Evolutionary conservation across 2,113 vertebrate genomes (phyloP).

Genomic region (Enhydra lutris): DNA sequence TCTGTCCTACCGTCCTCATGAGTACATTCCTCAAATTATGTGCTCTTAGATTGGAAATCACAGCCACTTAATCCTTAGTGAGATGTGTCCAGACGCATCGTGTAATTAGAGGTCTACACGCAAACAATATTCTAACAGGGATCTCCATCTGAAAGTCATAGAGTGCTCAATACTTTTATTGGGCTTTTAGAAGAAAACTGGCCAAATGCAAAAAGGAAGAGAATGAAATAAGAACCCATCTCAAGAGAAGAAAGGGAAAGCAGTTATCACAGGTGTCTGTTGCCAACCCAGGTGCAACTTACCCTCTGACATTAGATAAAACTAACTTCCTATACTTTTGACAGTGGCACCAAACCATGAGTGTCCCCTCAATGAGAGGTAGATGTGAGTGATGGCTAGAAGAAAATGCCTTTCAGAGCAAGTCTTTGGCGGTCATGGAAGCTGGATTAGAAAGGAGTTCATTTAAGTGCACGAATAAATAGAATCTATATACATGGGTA

Average conservation of each 20-base stretch:
- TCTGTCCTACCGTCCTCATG: background rate
- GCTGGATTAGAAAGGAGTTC: slow-evolving; percentile 48
- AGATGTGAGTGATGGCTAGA: slow-evolving; percentile 12
- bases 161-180: background rate
- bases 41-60: background rate
- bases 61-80: background rate
- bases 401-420: slow-evolving; percentile 42
- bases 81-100: background rate
- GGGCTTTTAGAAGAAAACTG: slow-evolving; percentile 1
- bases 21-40: background rate
- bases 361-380: background rate
- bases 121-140: background rate
- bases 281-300: background rate
- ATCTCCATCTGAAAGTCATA: background rate
- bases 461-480: slow-evolving; percentile 49
- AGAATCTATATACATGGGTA: slow-evolving; percentile 28
- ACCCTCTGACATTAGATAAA: background rate
- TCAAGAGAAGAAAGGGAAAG: slow-evolving; percentile 31
- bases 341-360: background rate
- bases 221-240: background rate
- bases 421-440: slow-evolving; percentile 20
- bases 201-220: background rate
- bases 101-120: background rate
- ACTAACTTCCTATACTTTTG: background rate
- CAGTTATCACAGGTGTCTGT: background rate